A percentile compares a stretch with the other conserved stretches of the same genome.
Evolutionary conservation across 2,888 invertebrate genomes (phyloP).

Genomic region (Eurois occulta): DNA sequence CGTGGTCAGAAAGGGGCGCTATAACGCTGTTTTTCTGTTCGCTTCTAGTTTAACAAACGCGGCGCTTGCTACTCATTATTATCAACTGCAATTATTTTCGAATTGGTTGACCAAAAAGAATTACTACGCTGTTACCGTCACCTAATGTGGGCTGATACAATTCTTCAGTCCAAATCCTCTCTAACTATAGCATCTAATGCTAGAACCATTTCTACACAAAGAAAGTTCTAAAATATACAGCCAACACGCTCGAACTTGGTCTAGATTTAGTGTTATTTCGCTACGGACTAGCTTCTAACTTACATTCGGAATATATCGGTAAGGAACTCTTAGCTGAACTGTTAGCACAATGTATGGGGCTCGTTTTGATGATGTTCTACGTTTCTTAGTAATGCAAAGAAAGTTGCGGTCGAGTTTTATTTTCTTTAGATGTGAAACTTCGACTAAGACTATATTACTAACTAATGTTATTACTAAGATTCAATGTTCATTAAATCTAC

Average conservation of each 20-base stretch:
- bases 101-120: slow-evolving; percentile 3
- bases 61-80: neutral
- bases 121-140: slow-evolving; percentile 12
- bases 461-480: neutral
- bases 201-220: slow-evolving; percentile 60
- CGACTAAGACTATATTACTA: neutral
- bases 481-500: neutral
- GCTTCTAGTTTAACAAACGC: neutral
- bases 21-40: neutral
- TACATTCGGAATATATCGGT: slow-evolving; percentile 70
- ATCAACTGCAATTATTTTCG: neutral
- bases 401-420: slow-evolving; percentile 18
- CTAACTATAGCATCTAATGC: slow-evolving; percentile 57
- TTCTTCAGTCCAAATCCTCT: slow-evolving; percentile 59
- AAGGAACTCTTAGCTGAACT: slow-evolving; percentile 55
- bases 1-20: neutral
- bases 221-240: slow-evolving; percentile 70
- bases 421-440: slow-evolving; percentile 1
- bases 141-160: slow-evolving; percentile 25
- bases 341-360: slow-evolving; percentile 53
- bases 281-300: slow-evolving; percentile 66
- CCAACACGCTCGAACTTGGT: slow-evolving; percentile 67
- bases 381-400: slow-evolving; percentile 28
- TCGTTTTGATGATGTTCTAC: slow-evolving; percentile 46
- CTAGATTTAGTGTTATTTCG: slow-evolving; percentile 73